Base-by-base conservation (phyloP, 2,888 invertebrate species). In the Zeuzera pyrina region DNA sequence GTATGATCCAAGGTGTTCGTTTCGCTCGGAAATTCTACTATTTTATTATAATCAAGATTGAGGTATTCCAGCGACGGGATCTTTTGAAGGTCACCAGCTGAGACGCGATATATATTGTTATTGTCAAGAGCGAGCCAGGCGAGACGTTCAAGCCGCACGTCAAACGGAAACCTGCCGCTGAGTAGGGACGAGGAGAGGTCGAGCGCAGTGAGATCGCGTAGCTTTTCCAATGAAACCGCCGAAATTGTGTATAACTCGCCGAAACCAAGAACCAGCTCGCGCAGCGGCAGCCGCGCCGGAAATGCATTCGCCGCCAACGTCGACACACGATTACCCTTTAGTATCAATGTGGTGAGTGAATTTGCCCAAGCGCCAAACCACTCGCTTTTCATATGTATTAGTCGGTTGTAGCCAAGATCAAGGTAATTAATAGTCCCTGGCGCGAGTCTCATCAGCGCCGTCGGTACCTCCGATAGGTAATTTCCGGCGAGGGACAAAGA, bases 191-290 rank as follows among this genome's bases (percentile, higher is more conserved):
- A 91, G 19, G 94, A 94, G 14, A 94, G 78, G 62, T 94, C 94
- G 10, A 95, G 78, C 41, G 90, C 91, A 57, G 90, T 90, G 30
- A 95, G 87, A 12, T 85, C 78, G 3, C 89, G 87, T 12, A 94
- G 81, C 36, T 90, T 89, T 14, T 84, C 73, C 54, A 95, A 91
- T 0, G 91, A 89, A 42, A 88, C 85, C 1, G 87, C 84, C 47
- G 91, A 90, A 31, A 95, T 85, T 41, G 88, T 87, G 36, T 88
- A 86, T 30, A 96, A 85, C 43, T 91, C 90, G 61, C 95, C 96
- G 63, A 94, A 94, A 47, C 94, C 94, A 31, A 97, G 76, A 55
- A 91, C 90, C 8, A 97, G 85, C 67, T 95, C 94, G 36, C 91
- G 89, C 35, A 96, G 83, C 39, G 90, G 87, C 7, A 87, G 85